Evolutionary conservation across 2,113 vertebrate genomes (phyloP).

Genomic region (Gymnobelideus leadbeateri): DNA sequence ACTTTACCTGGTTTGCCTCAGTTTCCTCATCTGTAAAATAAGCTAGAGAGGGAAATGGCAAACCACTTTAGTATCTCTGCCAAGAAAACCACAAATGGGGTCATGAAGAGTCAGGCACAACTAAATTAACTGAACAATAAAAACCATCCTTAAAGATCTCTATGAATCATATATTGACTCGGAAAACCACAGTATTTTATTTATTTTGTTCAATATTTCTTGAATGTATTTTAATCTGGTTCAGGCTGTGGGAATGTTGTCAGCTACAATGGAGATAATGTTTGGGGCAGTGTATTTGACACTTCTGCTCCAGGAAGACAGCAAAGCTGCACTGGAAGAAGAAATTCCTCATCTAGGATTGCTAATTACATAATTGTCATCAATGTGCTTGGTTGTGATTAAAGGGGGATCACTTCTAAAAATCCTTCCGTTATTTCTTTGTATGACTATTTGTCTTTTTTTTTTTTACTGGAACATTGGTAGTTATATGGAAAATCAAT

Average conservation of each 20-base stretch:
- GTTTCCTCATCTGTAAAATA: too few species aligned
- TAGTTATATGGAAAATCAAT: not conserved
- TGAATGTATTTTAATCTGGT: not conserved
- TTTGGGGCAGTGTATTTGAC: not conserved
- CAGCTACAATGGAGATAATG: not conserved
- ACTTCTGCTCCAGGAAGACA: not conserved
- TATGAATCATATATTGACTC: not conserved
- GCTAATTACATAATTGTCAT: not conserved
- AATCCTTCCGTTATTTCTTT: not conserved
- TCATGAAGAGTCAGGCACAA: too few species aligned
- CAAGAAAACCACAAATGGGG: too few species aligned
- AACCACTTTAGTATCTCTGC: too few species aligned
- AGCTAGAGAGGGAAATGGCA: too few species aligned
- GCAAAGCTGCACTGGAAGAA: not conserved
- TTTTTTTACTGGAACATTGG: not conserved
- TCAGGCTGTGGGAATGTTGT: not conserved
- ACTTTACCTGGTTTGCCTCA: not conserved
- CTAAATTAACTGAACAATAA: too few species aligned
- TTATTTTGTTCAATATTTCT: not conserved
- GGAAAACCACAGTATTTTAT: not conserved
- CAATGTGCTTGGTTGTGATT: not conserved
- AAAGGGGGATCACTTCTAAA: not conserved
- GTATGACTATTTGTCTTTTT: not conserved
- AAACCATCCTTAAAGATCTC: not conserved
- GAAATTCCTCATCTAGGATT: not conserved